A percentile compares a stretch with the other conserved stretches of the same genome.
Conservation (phyloP, 1,140 invertebrate species). For the Agraylea sexmaculata region DNA sequence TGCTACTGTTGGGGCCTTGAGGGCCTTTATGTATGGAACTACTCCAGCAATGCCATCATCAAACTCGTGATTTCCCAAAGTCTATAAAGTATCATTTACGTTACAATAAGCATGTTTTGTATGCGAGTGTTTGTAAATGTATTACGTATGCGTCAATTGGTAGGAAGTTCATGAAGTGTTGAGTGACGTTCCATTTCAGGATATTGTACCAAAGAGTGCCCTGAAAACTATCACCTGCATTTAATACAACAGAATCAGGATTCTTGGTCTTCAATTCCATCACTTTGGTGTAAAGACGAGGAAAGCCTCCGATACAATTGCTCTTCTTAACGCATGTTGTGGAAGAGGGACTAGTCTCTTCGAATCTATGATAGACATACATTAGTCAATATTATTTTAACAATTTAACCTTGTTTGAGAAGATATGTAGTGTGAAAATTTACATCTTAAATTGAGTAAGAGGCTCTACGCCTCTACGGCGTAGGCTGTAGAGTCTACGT, state of each 20-base stretch:
- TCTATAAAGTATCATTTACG: constrained; percentile 37
- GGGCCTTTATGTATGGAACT: constrained; percentile 54
- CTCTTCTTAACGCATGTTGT: constrained; percentile 42
- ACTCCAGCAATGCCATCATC: constrained; percentile 65
- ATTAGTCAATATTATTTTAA: constrained; percentile 5
- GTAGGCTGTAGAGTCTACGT: not conserved
- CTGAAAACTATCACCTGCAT: constrained; percentile 77
- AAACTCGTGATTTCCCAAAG: constrained; percentile 84
- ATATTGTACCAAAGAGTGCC: constrained; percentile 77
- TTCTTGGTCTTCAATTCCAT: constrained; percentile 39
- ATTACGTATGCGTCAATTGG: constrained; percentile 69
- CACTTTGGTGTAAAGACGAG: constrained; percentile 50
- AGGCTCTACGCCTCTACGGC: not conserved
- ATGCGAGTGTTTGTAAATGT: not conserved
- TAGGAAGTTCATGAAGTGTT: constrained; percentile 63
- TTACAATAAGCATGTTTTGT: not conserved
- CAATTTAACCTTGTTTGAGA: constrained; percentile 2
- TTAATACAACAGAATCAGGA: constrained; percentile 58
- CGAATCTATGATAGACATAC: constrained; percentile 43
- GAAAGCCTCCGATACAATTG: constrained; percentile 60
- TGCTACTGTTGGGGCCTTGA: constrained; percentile 55
- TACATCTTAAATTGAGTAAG: not conserved
- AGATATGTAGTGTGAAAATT: not conserved
- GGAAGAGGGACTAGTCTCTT: constrained; percentile 49
- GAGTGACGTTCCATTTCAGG: constrained; percentile 59